Conservation (phyloP, 2,888 invertebrate genomes). For the Andrena trimmerana region DNA sequence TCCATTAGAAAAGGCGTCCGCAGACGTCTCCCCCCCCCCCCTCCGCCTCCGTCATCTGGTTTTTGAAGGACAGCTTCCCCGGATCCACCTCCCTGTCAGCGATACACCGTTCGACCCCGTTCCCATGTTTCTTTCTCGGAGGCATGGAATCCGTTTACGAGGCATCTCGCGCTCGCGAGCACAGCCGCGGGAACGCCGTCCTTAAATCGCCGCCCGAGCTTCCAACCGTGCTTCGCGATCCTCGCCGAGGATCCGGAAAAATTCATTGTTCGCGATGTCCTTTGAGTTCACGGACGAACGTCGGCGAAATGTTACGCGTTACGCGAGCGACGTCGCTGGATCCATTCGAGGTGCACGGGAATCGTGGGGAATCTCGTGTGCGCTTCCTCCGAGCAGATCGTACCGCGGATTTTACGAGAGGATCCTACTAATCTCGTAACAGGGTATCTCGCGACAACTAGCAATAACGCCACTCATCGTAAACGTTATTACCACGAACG, state of each 20-base stretch:
- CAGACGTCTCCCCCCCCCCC: slow-evolving; percentile 8
- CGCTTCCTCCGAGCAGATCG: neutral
- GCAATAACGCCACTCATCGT: slow-evolving; percentile 55
- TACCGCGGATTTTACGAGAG: slow-evolving; percentile 58
- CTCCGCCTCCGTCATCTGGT: neutral
- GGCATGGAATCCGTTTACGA: slow-evolving; percentile 39
- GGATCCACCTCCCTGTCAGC: slow-evolving; percentile 39
- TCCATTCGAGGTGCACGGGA: neutral
- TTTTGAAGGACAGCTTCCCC: slow-evolving; percentile 54
- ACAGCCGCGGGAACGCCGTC: neutral
- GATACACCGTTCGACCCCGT: slow-evolving; percentile 44
- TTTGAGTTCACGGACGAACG: slow-evolving; percentile 12
- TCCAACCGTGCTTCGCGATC: slow-evolving; percentile 3
- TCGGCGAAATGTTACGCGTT: neutral
- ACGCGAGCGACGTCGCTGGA: neutral
- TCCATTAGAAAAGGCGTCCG: slow-evolving; percentile 82
- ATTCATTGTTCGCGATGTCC: slow-evolving; percentile 6
- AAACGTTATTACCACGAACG: slow-evolving; percentile 66
- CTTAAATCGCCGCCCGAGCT: neutral
- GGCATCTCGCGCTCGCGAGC: slow-evolving; percentile 6
- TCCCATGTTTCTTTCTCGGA: slow-evolving; percentile 54
- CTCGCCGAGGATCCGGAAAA: neutral
- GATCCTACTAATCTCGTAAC: slow-evolving; percentile 53
- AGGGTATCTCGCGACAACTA: slow-evolving; percentile 33
- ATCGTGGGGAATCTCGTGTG: neutral